phyloP scores from a whole-genome alignment of 2,797 vertebrate genomes.

The Oryzias dopingdopingensis region DNA sequence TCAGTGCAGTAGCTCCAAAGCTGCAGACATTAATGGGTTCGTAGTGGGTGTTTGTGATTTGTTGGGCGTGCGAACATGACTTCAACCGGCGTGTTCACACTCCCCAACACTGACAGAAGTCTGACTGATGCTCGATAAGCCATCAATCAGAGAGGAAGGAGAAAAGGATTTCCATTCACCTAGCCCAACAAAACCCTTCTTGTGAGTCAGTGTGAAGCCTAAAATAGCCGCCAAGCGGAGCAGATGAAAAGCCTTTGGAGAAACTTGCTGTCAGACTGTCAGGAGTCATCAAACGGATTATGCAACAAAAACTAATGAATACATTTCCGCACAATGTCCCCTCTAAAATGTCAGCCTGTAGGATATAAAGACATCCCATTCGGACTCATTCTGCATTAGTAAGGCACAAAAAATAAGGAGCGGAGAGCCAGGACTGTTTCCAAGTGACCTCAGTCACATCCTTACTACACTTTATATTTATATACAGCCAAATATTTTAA shows the following conservation, averaged over 20 bases:
- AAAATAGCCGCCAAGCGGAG: slow-evolving; percentile 45
- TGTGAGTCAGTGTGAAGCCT: slow-evolving; percentile 27
- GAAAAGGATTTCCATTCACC: slow-evolving; percentile 33
- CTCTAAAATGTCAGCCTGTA: slow-evolving; percentile 17
- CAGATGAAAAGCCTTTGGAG: slow-evolving; percentile 48
- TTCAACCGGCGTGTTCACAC: not conserved
- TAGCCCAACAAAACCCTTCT: slow-evolving; percentile 7
- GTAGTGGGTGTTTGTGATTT: slow-evolving; percentile 20
- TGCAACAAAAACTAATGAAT: slow-evolving; percentile 42
- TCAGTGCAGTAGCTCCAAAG: slow-evolving; percentile 17
- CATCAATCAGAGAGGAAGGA: slow-evolving; percentile 10
- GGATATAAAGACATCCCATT: slow-evolving; percentile 1
- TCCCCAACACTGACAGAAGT: not conserved
- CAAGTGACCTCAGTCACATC: slow-evolving; percentile 3
- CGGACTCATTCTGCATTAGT: slow-evolving; percentile 2
- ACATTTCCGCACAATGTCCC: slow-evolving; percentile 24
- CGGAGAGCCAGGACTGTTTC: not conserved
- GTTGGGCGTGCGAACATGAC: slow-evolving; percentile 17
- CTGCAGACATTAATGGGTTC: slow-evolving; percentile 12
- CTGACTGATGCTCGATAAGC: slow-evolving; percentile 34
- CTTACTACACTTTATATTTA: not conserved
- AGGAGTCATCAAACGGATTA: slow-evolving; percentile 50
- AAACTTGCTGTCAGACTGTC: slow-evolving; percentile 49
- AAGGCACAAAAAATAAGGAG: not conserved
- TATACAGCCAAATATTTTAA: not conserved